Evolutionary conservation across 2,113 vertebrate species (phyloP), one percentile per base, ranked within the genome.

Genomic region (Coptodon bakossiorum): DNA sequence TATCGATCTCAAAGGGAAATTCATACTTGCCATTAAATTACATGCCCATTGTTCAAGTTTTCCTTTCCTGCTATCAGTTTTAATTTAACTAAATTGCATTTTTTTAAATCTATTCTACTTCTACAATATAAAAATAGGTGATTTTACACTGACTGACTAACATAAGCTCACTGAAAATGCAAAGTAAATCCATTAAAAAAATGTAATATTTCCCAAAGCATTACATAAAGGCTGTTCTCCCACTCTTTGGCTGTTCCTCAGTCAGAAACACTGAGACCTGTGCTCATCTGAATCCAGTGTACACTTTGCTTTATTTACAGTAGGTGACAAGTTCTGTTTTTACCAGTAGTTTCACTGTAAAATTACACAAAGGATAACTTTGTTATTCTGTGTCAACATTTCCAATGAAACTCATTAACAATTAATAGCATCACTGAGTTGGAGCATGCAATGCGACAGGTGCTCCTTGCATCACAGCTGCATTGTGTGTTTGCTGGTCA

Each of bases 401-500:
- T 85, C 54, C 53, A 83, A 40, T 81, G 81, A 85, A 88, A 43
- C 83, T 87, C 92, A 92, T 94, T 90, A 92, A 93, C 50, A 90
- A 90, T 93, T 92, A 22, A 94, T 59, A 52, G 54, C 76, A 45
- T 61, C 40, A 38, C 71, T 89, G 87, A 83, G 79, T 34, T 59
- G 81, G 79, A 91, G 68, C 89, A 81, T 86, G 86, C 45, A 45
- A 38, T 84, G 79, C 90, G 92, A 94, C 94, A 95, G 94, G 93
- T 95, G 93, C 91, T 88, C 66, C 54, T 85, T 87, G 80, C 56
- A 9, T 88, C 91, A 92, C 87, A 92, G 90, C 90, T 89, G 92
- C 90, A 84, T 36, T 53, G 53, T 87, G 87, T 89, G 88, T 87
- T 38, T 90, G 63, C 87, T 86, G 89, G 90, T 89, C 84, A 81